A percentile compares a stretch with the other conserved stretches of the same genome.
Conservation (phyloP, 2,113 vertebrate species). For the Odocoileus virginianus region DNA sequence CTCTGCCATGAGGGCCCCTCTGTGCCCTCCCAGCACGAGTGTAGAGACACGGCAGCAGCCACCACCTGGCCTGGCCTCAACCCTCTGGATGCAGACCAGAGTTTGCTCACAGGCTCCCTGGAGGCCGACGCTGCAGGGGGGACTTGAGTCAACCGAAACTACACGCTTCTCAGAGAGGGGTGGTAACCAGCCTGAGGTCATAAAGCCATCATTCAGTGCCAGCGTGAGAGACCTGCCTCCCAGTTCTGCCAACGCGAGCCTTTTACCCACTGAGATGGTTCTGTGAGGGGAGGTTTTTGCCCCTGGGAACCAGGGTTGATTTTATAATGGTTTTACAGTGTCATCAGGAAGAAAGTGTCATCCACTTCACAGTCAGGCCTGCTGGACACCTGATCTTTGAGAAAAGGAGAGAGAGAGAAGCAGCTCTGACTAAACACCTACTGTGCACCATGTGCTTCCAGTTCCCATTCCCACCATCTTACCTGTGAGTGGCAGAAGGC, state of each 20-base stretch:
- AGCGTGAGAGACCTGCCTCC: rapidly evolving
- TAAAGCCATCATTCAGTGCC: not conserved
- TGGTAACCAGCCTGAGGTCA: not conserved
- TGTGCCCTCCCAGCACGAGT: rapidly evolving
- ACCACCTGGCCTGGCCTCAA: not conserved
- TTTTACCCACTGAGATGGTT: too few species aligned
- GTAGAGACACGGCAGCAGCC: not conserved
- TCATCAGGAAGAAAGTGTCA: not conserved
- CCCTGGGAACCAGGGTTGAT: too few species aligned
- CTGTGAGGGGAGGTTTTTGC: rapidly evolving
- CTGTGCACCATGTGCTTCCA: rapidly evolving
- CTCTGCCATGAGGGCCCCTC: rapidly evolving
- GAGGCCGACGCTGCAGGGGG: rapidly evolving
- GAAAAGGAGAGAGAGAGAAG: not conserved
- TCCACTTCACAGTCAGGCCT: not conserved
- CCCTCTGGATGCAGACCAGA: not conserved
- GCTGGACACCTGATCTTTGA: not conserved
- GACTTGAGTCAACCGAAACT: rapidly evolving
- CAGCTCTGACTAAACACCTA: rapidly evolving
- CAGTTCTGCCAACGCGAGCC: rapidly evolving
- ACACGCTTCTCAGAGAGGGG: not conserved
- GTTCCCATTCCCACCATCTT: not conserved
- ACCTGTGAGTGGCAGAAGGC: not conserved
- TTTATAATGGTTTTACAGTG: not conserved
- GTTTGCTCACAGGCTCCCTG: not conserved